Percentiles rank a stretch among this genome's conserved stretches.
phyloP scores from a whole-genome alignment of 2,113 vertebrate species.

The Podilymbus podiceps region DNA sequence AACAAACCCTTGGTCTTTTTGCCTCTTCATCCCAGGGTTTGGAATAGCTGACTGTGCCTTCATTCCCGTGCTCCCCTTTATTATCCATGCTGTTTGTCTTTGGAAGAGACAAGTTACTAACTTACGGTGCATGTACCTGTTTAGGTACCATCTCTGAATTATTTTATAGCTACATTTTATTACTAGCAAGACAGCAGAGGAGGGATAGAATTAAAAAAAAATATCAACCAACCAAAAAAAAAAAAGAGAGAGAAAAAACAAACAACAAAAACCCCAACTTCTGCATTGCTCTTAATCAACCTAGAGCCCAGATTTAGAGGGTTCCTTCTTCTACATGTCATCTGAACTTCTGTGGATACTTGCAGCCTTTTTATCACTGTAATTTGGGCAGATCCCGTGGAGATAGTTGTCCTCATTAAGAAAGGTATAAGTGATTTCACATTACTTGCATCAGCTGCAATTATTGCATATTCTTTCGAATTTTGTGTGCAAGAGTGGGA shows the following conservation, averaged over 20 bases:
- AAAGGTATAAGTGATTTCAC: background rate
- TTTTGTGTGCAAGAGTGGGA: background rate
- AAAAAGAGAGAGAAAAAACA: no score
- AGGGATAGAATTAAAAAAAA: background rate
- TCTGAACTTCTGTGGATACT: background rate
- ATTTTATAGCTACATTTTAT: background rate
- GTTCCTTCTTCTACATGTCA: background rate
- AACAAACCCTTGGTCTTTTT: background rate
- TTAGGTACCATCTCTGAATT: background rate
- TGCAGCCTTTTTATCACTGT: background rate
- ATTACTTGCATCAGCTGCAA: background rate
- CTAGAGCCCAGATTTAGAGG: background rate
- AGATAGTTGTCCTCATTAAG: background rate
- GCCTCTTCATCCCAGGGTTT: background rate
- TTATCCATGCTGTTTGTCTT: background rate
- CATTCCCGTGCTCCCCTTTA: background rate
- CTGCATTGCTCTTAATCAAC: background rate
- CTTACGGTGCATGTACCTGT: background rate
- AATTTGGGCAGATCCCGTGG: background rate
- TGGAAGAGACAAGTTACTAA: background rate
- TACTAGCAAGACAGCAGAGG: background rate
- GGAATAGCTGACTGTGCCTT: background rate
- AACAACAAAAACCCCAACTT: background rate
- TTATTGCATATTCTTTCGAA: background rate
- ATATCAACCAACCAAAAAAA: background rate